Percentiles rank a stretch among this genome's conserved stretches.
phyloP scores from a whole-genome alignment of 2,888 invertebrate genomes.

The Dryomyza anilis region DNA sequence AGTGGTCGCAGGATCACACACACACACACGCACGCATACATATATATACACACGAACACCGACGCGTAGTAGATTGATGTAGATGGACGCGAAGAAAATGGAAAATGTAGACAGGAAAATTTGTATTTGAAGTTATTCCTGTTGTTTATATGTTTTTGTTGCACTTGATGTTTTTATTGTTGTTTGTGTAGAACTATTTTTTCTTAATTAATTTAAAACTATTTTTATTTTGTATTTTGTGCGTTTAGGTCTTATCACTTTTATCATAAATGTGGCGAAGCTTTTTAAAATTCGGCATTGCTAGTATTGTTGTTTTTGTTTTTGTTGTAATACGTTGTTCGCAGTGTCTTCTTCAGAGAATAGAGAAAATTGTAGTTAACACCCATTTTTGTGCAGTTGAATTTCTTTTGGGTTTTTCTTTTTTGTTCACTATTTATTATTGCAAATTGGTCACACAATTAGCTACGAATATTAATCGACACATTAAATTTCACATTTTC shows the following conservation, averaged over 20 bases:
- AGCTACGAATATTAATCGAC: too few species aligned
- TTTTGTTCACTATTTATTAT: not conserved
- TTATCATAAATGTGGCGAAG: not conserved
- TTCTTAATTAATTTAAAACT: not conserved
- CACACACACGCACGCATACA: not conserved
- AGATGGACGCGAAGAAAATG: not conserved
- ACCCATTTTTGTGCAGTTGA: slow-evolving; percentile 30
- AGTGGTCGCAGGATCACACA: not conserved
- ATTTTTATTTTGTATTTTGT: not conserved
- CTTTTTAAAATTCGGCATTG: not conserved
- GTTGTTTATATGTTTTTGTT: too few species aligned
- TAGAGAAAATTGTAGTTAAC: slow-evolving; percentile 40
- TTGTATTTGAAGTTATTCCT: not conserved
- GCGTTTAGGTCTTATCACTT: not conserved
- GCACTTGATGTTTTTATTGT: not conserved
- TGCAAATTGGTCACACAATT: too few species aligned
- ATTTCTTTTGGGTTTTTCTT: slow-evolving; percentile 1
- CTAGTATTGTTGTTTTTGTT: not conserved
- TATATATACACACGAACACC: not conserved
- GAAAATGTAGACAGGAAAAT: not conserved
- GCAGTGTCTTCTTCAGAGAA: slow-evolving; percentile 22
- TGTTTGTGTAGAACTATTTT: not conserved
- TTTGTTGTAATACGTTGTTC: not conserved
- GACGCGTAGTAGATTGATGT: not conserved
- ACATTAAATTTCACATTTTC: not conserved